Evolutionary conservation across 2,888 invertebrate species (phyloP).

Genomic region (Calephelis perditalis): DNA sequence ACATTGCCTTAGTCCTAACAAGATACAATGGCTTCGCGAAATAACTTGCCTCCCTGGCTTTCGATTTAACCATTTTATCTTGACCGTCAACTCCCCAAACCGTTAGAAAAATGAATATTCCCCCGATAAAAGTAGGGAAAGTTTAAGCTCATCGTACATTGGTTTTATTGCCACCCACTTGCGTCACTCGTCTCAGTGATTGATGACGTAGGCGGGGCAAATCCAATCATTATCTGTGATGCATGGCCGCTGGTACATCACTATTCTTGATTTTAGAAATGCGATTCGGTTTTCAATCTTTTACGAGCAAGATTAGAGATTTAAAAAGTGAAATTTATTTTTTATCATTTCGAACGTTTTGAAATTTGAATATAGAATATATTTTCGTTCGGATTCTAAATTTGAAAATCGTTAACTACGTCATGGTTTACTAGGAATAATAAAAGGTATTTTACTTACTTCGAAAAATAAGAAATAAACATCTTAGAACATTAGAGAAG

Average conservation of each 20-base stretch:
- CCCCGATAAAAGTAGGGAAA: constrained; percentile 33
- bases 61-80: constrained; percentile 36
- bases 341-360: not conserved
- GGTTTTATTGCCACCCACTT: constrained; percentile 45
- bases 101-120: constrained; percentile 16
- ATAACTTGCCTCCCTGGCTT: constrained; percentile 54
- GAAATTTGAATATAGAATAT: constrained; percentile 1
- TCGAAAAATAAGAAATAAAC: no score
- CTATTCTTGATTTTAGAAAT: constrained; percentile 48
- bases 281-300: constrained; percentile 30
- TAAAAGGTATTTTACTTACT: no score
- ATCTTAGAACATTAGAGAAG: no score
- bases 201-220: constrained; percentile 76
- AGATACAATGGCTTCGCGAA: constrained; percentile 70
- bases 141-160: constrained; percentile 43
- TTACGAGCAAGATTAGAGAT: constrained; percentile 4
- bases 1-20: constrained; percentile 69
- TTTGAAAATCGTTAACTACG: no score
- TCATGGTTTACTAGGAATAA: no score
- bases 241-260: constrained; percentile 70
- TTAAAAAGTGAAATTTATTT: not conserved
- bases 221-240: constrained; percentile 77
- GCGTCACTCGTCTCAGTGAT: constrained; percentile 66
- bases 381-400: not conserved
- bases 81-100: constrained; percentile 36